Evolutionary conservation across 2,888 invertebrate species (phyloP).

Genomic region (Ptychoptera albimana): DNA sequence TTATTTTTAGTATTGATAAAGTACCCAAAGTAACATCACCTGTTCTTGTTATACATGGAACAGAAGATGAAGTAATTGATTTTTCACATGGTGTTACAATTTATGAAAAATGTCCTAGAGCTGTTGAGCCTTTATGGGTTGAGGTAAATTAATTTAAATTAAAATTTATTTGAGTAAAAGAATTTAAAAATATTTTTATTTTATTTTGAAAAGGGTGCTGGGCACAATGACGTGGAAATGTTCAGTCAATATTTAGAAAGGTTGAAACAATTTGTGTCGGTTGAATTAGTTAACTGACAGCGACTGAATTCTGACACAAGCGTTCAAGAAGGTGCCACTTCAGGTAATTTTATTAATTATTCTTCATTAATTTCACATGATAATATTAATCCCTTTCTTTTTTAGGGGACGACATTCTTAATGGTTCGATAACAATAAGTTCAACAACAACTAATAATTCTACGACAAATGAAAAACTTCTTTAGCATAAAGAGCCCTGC

Average conservation of each 20-base stretch:
- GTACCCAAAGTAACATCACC: slow-evolving; percentile 89
- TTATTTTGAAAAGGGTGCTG: slow-evolving; percentile 51
- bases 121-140: slow-evolving; percentile 90
- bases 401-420: slow-evolving; percentile 9
- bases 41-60: slow-evolving; percentile 89
- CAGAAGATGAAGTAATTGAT: slow-evolving; percentile 93
- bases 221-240: slow-evolving; percentile 90
- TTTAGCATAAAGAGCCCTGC: slow-evolving; percentile 25
- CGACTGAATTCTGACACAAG: slow-evolving; percentile 25
- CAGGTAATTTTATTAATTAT: slow-evolving; percentile 6
- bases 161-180: neutral
- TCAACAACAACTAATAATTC: slow-evolving; percentile 17
- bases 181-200: no score
- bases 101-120: slow-evolving; percentile 83
- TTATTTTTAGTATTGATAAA: slow-evolving; percentile 72
- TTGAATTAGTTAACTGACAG: slow-evolving; percentile 84
- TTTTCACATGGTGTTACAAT: slow-evolving; percentile 90
- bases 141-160: slow-evolving; percentile 39
- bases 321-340: slow-evolving; percentile 11
- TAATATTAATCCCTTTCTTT: neutral
- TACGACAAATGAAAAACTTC: slow-evolving; percentile 25
- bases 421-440: slow-evolving; percentile 10
- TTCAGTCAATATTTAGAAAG: slow-evolving; percentile 88
- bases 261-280: slow-evolving; percentile 80
- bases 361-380: no score